These are phyloP conservation scores for Syngnathoides biaculeatus DNA, from an alignment of 2,113 vertebrate species.

Conservation along the genomic window DNA sequence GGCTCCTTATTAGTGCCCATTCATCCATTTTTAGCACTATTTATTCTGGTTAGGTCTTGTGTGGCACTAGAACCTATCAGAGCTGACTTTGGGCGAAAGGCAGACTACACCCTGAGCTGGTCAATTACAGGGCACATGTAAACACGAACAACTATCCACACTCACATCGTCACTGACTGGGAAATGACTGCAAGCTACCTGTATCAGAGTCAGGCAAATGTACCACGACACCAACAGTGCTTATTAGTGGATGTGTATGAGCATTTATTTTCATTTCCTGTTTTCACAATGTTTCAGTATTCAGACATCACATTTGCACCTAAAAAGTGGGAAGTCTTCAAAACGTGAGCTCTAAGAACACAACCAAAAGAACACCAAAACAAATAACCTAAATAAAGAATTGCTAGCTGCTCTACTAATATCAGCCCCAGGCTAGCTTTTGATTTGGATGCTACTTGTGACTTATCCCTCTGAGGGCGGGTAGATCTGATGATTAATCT, in stretches of 20 bases:
- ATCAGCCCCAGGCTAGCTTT: neutral
- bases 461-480: constrained; percentile 3
- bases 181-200: too few relatives aligned
- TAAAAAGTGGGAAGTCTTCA: neutral
- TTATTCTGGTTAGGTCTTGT: too few relatives aligned
- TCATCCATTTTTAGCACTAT: too few relatives aligned
- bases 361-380: neutral
- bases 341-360: neutral
- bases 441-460: neutral
- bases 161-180: too few relatives aligned
- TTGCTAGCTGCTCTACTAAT: neutral
- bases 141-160: too few relatives aligned
- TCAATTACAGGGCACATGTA: too few relatives aligned
- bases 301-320: neutral
- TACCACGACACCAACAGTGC: too few relatives aligned
- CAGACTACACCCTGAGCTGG: too few relatives aligned
- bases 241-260: neutral
- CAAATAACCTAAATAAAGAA: neutral
- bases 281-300: neutral
- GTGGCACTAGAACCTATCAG: too few relatives aligned
- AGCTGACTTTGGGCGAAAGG: too few relatives aligned
- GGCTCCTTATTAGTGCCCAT: neutral
- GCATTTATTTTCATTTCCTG: neutral
- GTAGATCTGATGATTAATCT: neutral
- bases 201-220: too few relatives aligned